A percentile compares a stretch with the other conserved stretches of the same genome.
phyloP scores from a whole-genome alignment of 92 coral and sea anemone species.

The Heteractis magnifica region DNA sequence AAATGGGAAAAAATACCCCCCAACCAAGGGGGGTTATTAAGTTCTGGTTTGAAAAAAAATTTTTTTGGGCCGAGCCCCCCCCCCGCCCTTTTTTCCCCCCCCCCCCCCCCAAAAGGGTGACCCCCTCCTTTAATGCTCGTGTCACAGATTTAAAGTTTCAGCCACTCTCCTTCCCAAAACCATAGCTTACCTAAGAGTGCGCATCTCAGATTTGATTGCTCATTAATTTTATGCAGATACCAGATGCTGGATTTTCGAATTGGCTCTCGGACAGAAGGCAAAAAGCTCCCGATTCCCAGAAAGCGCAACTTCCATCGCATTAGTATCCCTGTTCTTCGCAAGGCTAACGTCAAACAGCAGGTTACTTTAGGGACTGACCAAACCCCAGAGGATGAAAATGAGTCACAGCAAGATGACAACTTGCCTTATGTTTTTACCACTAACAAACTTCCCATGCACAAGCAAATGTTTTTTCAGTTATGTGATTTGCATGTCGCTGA shows the following conservation, averaged over 20 bases:
- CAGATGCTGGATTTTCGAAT: conserved; percentile 79
- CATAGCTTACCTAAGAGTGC: too few species aligned
- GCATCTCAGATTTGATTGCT: not conserved
- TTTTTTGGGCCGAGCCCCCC: too few species aligned
- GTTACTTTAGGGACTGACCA: conserved; percentile 14
- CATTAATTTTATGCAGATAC: conserved; percentile 42
- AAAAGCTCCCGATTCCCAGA: conserved; percentile 61
- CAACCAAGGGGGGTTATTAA: too few species aligned
- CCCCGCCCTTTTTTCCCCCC: too few species aligned
- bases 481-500: conserved; percentile 91
- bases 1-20: too few species aligned
- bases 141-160: too few species aligned
- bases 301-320: conserved; percentile 23
- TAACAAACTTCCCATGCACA: conserved; percentile 68
- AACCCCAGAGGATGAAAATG: conserved; percentile 17
- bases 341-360: not conserved
- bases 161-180: too few species aligned
- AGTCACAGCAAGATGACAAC: conserved; percentile 42
- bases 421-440: conserved; percentile 88
- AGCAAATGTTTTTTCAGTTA: conserved; percentile 84
- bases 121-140: too few species aligned
- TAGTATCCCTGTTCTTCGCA: conserved; percentile 18
- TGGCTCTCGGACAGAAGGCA: conserved; percentile 56
- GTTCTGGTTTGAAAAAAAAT: too few species aligned
- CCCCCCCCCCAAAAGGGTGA: too few species aligned